phyloP scores from a whole-genome alignment of 2,113 vertebrate genomes.

The Speoplatyrhinus poulsoni region DNA sequence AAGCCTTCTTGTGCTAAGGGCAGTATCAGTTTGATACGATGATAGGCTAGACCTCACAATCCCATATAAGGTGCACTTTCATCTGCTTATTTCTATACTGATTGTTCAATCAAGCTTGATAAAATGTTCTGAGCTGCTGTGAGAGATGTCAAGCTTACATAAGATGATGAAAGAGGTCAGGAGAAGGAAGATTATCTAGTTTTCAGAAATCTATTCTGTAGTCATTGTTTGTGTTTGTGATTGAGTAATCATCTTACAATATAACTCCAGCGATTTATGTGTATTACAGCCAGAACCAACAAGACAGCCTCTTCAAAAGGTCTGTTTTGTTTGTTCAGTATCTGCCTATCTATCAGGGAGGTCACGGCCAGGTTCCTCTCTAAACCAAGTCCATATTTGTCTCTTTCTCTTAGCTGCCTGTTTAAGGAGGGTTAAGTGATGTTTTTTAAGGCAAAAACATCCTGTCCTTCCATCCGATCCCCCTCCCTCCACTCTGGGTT shows the following conservation, averaged over 20 bases:
- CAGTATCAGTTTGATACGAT: constrained; percentile 31
- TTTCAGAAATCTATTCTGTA: constrained; percentile 31
- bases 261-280: constrained; percentile 27
- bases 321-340: too few relatives aligned
- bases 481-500: not conserved
- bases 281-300: constrained; percentile 44
- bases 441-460: constrained; percentile 32
- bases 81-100: not conserved
- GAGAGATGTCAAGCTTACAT: constrained; percentile 28
- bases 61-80: constrained; percentile 39
- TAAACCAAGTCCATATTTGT: constrained; percentile 62
- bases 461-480: constrained; percentile 20
- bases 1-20: constrained; percentile 1
- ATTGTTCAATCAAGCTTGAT: constrained; percentile 11
- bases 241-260: constrained; percentile 37
- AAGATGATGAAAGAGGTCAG: constrained; percentile 30
- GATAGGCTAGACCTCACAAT: constrained; percentile 7
- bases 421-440: constrained; percentile 34
- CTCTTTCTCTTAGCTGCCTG: constrained; percentile 33
- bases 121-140: constrained; percentile 20
- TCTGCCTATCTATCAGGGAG: constrained; percentile 22
- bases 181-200: constrained; percentile 24
- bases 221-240: constrained; percentile 36
- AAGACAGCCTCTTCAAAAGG: constrained; percentile 40
- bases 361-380: constrained; percentile 32